Base-by-base conservation (phyloP, 30 jellyfish, hydroid and myxozoan genomes). In the Hydra vulgaris region DNA sequence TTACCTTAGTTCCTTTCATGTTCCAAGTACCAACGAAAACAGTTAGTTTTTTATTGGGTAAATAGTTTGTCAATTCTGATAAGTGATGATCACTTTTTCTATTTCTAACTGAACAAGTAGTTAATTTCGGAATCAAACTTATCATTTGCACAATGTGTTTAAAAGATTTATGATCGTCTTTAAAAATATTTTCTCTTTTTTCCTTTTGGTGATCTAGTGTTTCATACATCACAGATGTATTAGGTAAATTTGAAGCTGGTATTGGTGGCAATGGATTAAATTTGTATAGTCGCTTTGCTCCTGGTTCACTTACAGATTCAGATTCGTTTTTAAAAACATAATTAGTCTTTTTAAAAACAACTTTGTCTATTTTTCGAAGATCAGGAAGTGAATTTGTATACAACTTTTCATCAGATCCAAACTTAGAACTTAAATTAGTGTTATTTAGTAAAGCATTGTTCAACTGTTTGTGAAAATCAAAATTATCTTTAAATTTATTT, bases 1-100 rank as follows among this genome's bases (percentile, higher is more conserved):
- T 18, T 83, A 88, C 99, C 96, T 85, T 88, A 4, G 89, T 94
- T 74, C 99, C 99, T 72, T 94, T 94, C 99, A 94, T 94, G 72
- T 94, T 94, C 99, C 99, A 94, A 16, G 99, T 94, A 7, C 96
- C 95, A 88, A 88, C 89, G 79, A 79, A 88, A 16, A 94, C 81
- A 21, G 89, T 77, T 70, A 94, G 82, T 26, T 88, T 88, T 69
- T 83, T 74, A 73, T 94, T 96, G 17, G 99, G 99, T 24, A 94
- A 88, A 77, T 94, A 94, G 54, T 74, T 79, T 12, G 77, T 25
- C 0, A 94, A 73, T 66, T 94, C 99, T 17, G 95, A 95, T 80
- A 94, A 70, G 19, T 79, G 22, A n/a, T 83, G 80, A 71, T 94
- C 99, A 40, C 71, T 81, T 56, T 84, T 89, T 25, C 95, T 56